Evolutionary conservation across 2,797 vertebrate species (phyloP), one percentile per base, ranked within the genome.

Genomic region (Rhynchonycteris naso): DNA sequence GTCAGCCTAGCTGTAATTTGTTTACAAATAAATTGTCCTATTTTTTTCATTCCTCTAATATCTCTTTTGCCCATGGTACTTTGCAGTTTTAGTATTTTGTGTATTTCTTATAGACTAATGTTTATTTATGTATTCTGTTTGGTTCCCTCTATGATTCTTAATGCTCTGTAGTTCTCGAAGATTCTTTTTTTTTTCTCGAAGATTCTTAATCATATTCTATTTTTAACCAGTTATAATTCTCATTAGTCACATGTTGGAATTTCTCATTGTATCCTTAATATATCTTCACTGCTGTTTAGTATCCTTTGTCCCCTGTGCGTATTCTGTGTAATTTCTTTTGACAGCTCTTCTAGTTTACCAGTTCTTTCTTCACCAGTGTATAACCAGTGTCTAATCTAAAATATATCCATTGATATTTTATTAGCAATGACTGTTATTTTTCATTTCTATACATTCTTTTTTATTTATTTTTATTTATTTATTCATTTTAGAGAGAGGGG

Each of bases 171-270:
- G 7, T 91, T 95, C 54, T 86, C 35, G 5, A 91, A 74, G 9
- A 47, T 88, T 81, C 24, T 76, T 92, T n/a, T n/a, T n/a, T n/a
- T n/a, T n/a, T 91, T 95, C 54, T 86, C 35, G 5, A 91, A 74
- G 9, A 47, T 88, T 81, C 24, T 76, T 92, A 72, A 80, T 30
- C 22, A 61, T 74, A 38, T 80, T 92, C 14, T 86, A 7, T 86
- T 56, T 83, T 84, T 88, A 61, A n/a, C 52, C 35, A 65, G 30
- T 59, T 88, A 69, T 65, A 91, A 85, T 24, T 74, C 38, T 21
- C 5, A 15, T 69, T 80, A 82, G 11, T 38, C 5, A 63, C 30
- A n/a, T 75, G 5, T 54, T 88, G 35, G 58, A 88, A 66, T 90
- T 88, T 68, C 30, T 92, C 50, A 59, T 87, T 28, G 26, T 54